Evolutionary conservation across 2,797 vertebrate species (phyloP).

Genomic region (Dryobates pubescens): DNA sequence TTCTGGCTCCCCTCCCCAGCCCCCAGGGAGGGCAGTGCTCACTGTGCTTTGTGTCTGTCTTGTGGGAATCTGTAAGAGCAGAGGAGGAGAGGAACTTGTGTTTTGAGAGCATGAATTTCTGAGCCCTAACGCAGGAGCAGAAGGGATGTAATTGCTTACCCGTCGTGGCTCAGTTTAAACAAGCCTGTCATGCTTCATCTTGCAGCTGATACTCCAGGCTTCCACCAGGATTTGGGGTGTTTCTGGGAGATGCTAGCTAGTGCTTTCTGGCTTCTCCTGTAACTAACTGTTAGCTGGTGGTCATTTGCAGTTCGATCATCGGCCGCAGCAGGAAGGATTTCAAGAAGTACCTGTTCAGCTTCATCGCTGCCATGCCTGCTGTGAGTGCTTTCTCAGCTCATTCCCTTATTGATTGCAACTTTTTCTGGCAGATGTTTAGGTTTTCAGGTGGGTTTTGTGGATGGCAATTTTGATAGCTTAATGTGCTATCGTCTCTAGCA

Average conservation of each 20-base stretch:
- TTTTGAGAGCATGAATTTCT: neutral
- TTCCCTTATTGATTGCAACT: neutral
- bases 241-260: neutral
- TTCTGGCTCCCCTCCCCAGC: too few relatives aligned
- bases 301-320: slow-evolving; percentile 97
- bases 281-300: slow-evolving; percentile 82
- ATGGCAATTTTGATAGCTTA: neutral
- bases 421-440: neutral
- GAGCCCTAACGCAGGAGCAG: neutral
- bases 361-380: slow-evolving; percentile 94
- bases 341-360: slow-evolving; percentile 95
- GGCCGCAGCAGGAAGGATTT: slow-evolving; percentile 95
- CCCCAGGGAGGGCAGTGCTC: too few relatives aligned
- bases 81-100: neutral
- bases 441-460: neutral
- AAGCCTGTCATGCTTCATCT: neutral
- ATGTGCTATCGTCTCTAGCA: neutral
- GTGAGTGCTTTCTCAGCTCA: slow-evolving; percentile 83
- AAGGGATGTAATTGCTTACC: neutral
- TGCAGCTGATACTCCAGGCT: neutral
- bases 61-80: neutral
- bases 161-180: neutral
- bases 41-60: neutral
- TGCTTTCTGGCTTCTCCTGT: slow-evolving; percentile 56
- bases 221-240: neutral